Evolutionary conservation across 30 jellyfish, hydroid and myxozoan genomes (phyloP), one percentile per base, ranked within the genome.

Genomic region (Pelagia noctiluca): DNA sequence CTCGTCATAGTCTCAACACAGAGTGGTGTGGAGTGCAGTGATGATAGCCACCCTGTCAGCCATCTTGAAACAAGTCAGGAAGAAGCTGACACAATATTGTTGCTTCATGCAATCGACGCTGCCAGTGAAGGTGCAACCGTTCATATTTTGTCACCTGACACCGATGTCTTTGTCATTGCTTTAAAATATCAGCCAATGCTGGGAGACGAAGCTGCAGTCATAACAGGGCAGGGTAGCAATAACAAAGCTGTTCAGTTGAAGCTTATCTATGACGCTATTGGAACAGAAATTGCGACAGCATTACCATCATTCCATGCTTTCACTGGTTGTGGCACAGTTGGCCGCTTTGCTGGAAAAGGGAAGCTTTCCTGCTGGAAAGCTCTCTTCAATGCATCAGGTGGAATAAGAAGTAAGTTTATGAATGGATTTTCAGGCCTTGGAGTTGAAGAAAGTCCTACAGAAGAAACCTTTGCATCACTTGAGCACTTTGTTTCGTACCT

Each of bases 1-100:
- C 84, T 71, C 48, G 84, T 71, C 71, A 35, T 71, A 71, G 84
- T 71, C 84, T 71, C 71, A 71, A 35, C 71, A 12, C 70, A 71
- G 70, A 71, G 28, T 71, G 70, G 84, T 71, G 70, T 71, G 25
- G 48, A 71, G 70, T 71, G 81, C 81, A 68, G 29, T 68, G 64
- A 68, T 35, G 81, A 36, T 68, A 68, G 81, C 32, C 81, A 68
- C 81, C 66, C 65, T 36, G 64, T 35, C 81, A 68, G 32, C 34
- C 81, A 68, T 36, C 64, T 68, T 68, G 33, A 68, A 68, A 68
- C 81, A 35, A 68, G 64, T 35, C 81, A 71, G 53, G 84, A 71
- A 71, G 84, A 71, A 42, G 71, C 71, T 23, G 47, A 71, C 8
- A 64, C 77, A 64, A 64, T 64, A 64, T 30, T 64, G 77, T 64